Evolutionary conservation across 2,113 vertebrate genomes (phyloP), one percentile per base, ranked within the genome.

Genomic region (Turnix velox): DNA sequence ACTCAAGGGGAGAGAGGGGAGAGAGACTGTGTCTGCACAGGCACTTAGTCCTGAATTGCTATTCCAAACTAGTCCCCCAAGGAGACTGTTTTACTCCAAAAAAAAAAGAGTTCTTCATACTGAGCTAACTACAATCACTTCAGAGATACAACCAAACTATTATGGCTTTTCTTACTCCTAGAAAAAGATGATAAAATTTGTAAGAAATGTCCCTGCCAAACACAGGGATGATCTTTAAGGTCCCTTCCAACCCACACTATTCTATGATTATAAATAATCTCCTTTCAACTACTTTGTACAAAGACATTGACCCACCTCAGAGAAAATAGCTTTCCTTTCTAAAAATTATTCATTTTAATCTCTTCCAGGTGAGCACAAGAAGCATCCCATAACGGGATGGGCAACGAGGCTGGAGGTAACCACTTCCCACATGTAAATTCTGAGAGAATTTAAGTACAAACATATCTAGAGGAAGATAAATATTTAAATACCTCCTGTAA

Each of bases 101-200:
- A 77, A 62, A 40, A 28, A 76, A 40, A 28, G 73, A 71, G 72
- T 62, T 89, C 92, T 76, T 69, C 82, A 33, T 45, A 19, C 18
- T 42, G 49, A 91, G 22, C 61, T 67, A 90, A 90, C 65, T 43
- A 62, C 92, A 89, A n/a, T 35, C 37, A 83, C 80, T 66, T 87
- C 51, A 82, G 48, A 91, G 94, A 61, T 0, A 52, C 57, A 88
- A 93, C 5, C 27, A 66, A 69, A 37, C 18, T 77, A 30, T 45
- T 82, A 48, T 3, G 27, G 72, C 14, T 66, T 83, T 42, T 51
- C 40, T 46, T 39, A 80, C 20, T 71, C 25, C 5, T 25, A 74
- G 49, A 52, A 40, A 69, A 63, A 61, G 5, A 75, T 4, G 4
- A 28, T 5, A 31, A 52, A 65, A 69, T 42, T 65, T 89, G 18